A percentile compares a stretch with the other conserved stretches of the same genome.
Conservation (phyloP, 2,888 invertebrate genomes). For the Drepanosiphum platanoidis region DNA sequence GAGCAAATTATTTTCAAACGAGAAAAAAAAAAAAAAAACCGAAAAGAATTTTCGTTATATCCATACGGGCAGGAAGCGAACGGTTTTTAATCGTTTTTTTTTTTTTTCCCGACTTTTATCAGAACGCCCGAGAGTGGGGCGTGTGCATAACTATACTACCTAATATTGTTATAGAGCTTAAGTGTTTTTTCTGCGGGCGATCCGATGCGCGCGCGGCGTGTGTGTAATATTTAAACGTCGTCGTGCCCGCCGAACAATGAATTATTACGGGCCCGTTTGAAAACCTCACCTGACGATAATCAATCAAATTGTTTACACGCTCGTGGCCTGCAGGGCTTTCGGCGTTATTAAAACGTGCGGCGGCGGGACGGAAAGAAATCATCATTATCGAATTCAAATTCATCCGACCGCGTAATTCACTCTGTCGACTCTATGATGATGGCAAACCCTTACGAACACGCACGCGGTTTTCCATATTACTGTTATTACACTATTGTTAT, state of each 20-base stretch:
- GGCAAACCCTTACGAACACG: conserved; percentile 23
- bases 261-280: conserved; percentile 32
- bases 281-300: not conserved
- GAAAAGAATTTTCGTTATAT: no score
- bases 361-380: not conserved
- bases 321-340: conserved; percentile 10
- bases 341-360: conserved; percentile 13
- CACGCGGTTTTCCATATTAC: not conserved
- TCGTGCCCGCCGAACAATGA: conserved; percentile 15
- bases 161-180: not conserved
- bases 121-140: no score
- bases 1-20: no score
- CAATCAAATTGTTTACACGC: conserved; percentile 36
- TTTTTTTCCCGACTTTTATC: not conserved
- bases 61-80: no score
- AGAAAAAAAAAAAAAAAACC: no score
- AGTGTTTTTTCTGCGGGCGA: not conserved
- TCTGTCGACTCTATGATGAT: conserved; percentile 24
- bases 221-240: not conserved
- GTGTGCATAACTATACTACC: not conserved
- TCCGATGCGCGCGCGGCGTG: not conserved
- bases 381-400: conserved; percentile 48
- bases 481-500: not conserved
- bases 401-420: conserved; percentile 47
- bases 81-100: not conserved